Conservation (phyloP, 2,113 vertebrate genomes). For the Gymnorhina tibicen region DNA sequence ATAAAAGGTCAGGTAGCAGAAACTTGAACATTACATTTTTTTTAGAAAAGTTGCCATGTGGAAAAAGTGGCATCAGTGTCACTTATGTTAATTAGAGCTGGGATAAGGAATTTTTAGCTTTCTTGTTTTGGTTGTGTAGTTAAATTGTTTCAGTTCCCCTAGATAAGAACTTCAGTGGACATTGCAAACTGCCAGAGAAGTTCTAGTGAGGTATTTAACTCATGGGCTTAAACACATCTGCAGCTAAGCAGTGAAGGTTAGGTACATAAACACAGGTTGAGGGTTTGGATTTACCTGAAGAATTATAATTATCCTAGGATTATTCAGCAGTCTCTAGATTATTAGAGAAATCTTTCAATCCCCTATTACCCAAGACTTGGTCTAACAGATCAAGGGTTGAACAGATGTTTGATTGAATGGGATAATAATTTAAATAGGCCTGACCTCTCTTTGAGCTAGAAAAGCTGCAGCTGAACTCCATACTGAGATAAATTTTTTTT, state of each 20-base stretch:
- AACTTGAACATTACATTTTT: not conserved
- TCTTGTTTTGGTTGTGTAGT: not conserved
- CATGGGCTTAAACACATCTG: not conserved
- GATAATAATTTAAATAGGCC: not conserved
- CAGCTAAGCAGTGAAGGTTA: not conserved
- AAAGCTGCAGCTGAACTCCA: not conserved
- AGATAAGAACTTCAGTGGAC: not conserved
- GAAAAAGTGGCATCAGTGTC: not conserved
- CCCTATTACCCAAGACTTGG: not conserved
- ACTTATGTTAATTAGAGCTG: not conserved
- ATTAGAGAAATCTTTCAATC: not conserved
- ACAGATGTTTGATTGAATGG: not conserved
- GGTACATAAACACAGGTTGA: not conserved
- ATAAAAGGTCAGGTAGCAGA: not conserved
- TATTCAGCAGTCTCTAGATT: not conserved
- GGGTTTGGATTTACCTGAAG: not conserved
- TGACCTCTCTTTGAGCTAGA: not conserved
- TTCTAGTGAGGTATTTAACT: not conserved
- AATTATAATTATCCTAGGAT: not conserved
- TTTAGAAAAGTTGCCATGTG: not conserved
- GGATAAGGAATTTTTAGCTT: not conserved
- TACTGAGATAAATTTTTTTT: not conserved
- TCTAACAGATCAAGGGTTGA: not conserved
- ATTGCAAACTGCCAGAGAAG: not conserved
- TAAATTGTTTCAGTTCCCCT: not conserved